These are phyloP conservation scores for Leptosomus discolor DNA, from an alignment of 2,113 vertebrate genomes.

Conservation along the genomic window DNA sequence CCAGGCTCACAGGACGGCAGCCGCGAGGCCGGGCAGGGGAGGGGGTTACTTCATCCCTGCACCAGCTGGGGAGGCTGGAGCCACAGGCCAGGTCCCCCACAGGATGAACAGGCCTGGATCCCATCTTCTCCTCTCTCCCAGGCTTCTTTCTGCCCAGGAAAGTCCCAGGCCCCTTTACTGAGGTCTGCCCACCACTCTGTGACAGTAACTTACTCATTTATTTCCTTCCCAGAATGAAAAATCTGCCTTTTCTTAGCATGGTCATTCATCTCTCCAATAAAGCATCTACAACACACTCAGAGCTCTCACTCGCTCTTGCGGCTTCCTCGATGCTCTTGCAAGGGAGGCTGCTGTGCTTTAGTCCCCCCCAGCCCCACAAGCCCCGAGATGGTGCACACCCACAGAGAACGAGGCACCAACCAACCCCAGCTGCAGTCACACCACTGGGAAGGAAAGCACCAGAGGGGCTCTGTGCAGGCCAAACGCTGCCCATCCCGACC, in stretches of 20 bases:
- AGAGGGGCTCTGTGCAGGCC: rapidly evolving
- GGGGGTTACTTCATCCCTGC: neutral
- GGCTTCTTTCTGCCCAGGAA: neutral
- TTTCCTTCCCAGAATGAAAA: neutral
- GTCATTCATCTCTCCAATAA: neutral
- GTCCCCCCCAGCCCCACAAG: neutral
- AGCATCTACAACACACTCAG: neutral
- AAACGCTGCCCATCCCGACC: rapidly evolving
- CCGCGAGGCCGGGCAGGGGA: rapidly evolving
- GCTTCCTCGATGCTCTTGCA: rapidly evolving
- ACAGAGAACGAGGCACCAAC: neutral
- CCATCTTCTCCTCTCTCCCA: neutral
- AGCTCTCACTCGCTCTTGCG: neutral
- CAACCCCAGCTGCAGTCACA: rapidly evolving
- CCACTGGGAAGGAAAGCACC: neutral
- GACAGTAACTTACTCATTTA: neutral
- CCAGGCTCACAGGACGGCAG: rapidly evolving
- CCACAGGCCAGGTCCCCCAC: neutral
- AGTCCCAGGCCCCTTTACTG: neutral
- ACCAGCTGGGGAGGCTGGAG: neutral
- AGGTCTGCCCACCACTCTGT: neutral
- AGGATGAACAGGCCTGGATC: neutral
- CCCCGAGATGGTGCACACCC: rapidly evolving
- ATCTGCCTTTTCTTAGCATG: neutral
- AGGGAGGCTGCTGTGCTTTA: neutral